Evolutionary conservation across 2,113 vertebrate species (phyloP), one percentile per base, ranked within the genome.

Genomic region (Lophius piscatorius): DNA sequence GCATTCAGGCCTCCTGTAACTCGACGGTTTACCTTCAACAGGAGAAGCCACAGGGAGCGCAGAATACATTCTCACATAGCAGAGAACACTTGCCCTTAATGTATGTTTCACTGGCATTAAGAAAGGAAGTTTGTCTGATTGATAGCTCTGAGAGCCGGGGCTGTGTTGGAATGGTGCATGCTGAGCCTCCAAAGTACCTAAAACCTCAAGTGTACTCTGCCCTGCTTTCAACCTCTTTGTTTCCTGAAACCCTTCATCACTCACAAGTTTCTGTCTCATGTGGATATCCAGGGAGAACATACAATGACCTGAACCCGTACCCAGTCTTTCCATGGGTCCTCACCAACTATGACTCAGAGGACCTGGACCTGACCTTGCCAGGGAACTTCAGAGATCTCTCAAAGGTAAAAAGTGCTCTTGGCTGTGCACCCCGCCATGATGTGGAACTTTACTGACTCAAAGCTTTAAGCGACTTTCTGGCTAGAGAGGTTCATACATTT

Each of bases 351-450:
- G 97, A 98, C 80, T 96, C 95, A 3, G 96, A 96, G 80, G 95
- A 98, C 59, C 82, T 98, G 91, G 96, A 99, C 82, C 90, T 99
- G 79, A 99, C 96, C 70, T 85, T 99, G 77, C 96, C 96, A 31
- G 94, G 94, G 62, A 99, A 99, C 92, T 99, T 98, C 91, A 94
- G 97, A 87, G 97, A 99, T 85, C 93, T 99, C 63, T 99, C 97
- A 78, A 98, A 99, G 96, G 97, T 98, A 96, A 67, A 1, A 12
- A 44, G 80, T 63, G 70, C 47, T 50, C 74, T 58, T 31, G 39
- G 40, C 81, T 40, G 35, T 69, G 45, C 76, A 68, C 33, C 54
- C 41, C 54, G 31, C 57, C 46, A 31, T 65, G 57, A 66, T 21
- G 48, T 1, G n/a, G 9, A 24, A 14, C 4, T 35, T 13, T 5